Conservation (phyloP, 1,140 invertebrate species). For the Phenacoccus solenopsis region DNA sequence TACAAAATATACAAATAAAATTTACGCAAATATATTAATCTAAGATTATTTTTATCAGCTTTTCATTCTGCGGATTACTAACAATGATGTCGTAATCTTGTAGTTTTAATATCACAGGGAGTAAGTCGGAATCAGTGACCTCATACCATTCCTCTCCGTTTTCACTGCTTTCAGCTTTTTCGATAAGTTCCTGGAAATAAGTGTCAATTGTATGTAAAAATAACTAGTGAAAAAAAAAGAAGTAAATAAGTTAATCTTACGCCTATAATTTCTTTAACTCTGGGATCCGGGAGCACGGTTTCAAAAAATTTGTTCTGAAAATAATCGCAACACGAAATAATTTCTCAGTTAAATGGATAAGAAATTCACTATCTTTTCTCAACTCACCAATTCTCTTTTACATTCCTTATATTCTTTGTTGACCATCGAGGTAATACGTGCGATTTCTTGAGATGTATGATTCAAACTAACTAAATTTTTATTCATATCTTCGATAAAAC, state of each 20-base stretch:
- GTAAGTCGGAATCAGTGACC: background rate
- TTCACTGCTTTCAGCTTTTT: background rate
- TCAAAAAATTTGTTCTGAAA: background rate
- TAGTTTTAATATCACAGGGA: background rate
- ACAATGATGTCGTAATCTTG: background rate
- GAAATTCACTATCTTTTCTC: too few species aligned
- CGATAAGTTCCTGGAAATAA: background rate
- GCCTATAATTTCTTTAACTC: background rate
- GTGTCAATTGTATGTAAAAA: too few species aligned
- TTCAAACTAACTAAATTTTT: background rate
- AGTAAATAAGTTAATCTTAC: background rate
- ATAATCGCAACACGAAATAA: background rate
- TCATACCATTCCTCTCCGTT: background rate
- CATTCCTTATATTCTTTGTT: background rate
- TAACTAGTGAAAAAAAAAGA: background rate
- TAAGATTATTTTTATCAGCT: background rate
- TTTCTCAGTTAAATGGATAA: too few species aligned
- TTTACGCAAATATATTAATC: background rate
- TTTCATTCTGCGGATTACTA: background rate
- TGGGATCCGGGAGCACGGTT: background rate
- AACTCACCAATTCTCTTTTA: background rate
- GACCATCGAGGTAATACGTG: background rate
- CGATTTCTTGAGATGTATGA: background rate
- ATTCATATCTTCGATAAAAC: background rate
- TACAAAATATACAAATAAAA: background rate